Evolutionary conservation across 2,888 invertebrate species (phyloP), one percentile per base, ranked within the genome.

Genomic region (Crocallis elinguaria): DNA sequence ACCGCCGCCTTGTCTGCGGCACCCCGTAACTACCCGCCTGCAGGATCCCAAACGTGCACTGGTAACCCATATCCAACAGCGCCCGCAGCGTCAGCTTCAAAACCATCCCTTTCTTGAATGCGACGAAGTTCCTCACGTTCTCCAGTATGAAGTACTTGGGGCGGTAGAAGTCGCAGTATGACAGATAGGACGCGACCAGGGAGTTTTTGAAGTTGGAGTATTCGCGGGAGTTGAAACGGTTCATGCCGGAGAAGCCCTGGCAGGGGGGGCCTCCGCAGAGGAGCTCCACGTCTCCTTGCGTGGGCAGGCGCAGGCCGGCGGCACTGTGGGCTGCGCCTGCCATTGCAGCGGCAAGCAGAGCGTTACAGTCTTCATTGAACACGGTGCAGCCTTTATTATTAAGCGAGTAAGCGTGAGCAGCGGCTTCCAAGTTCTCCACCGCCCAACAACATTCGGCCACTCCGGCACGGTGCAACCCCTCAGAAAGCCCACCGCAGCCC

Each of bases 241-340:
- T 97, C 96, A 97, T 97, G 27, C 96, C 96, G 36, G 96, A 96
- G 85, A 97, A 97, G 2, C 97, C 97, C 82, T 97, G 97, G 75
- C 97, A 97, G 0, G 97, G 97, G 0, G 97, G 97, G 0, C 97
- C 97, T 7, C 97, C 97, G 72, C 96, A 96, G 21, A 97, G 82
- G 52, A 97, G 81, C 70, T 97, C 96, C 0, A 97, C 96, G 55
- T 97, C 95, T 0, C 96, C 96, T 73, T 94, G 95, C 76, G 92
- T 85, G 0, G 97, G 97, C 32, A 97, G 83, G 7, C 86, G 86
- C 60, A 93, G 86, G 0, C 93, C 93, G 12, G 85, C 85, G 1
- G 75, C 75, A 49, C 92, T 91, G 55, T 88, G 92, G 14, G 81
- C 77, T 4, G 91, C 86, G 1, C 94, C 94, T n/a, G 93, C 85